Percentiles rank a stretch among this genome's conserved stretches.
Evolutionary conservation across 1,140 invertebrate species (phyloP).

Genomic region (Sitobion miscanthi): DNA sequence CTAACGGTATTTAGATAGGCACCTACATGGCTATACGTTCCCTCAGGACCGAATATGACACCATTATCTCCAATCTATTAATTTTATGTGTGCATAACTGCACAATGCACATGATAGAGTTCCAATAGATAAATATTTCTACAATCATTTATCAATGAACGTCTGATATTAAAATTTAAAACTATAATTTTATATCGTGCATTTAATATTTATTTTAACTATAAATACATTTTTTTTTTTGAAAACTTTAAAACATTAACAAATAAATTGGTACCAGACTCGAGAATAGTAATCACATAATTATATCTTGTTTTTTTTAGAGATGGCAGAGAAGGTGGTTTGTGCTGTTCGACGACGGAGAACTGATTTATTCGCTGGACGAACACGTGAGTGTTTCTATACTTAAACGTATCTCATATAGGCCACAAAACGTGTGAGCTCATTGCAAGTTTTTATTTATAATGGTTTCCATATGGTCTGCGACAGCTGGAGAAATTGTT

Average conservation of each 20-base stretch:
- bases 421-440: conserved; percentile 47
- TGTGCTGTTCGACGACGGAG: conserved; percentile 95
- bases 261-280: neutral
- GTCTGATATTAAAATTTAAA: neutral
- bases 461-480: conserved; percentile 54
- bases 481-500: conserved; percentile 55
- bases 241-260: neutral
- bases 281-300: neutral
- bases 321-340: conserved; percentile 97
- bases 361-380: conserved; percentile 93
- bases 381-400: conserved; percentile 84
- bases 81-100: neutral
- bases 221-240: neutral
- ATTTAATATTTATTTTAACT: neutral
- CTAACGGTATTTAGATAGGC: neutral
- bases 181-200: neutral
- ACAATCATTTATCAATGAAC: neutral
- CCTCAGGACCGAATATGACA: neutral
- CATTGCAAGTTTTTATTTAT: conserved; percentile 49
- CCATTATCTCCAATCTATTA: neutral
- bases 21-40: neutral
- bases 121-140: neutral
- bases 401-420: conserved; percentile 35
- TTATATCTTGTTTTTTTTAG: conserved; percentile 66
- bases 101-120: neutral